Percentiles rank a stretch among this genome's conserved stretches.
Conservation (phyloP, 30 jellyfish, hydroid and myxozoan genomes). For the Aurelia aurita complex sp. Pacific region DNA sequence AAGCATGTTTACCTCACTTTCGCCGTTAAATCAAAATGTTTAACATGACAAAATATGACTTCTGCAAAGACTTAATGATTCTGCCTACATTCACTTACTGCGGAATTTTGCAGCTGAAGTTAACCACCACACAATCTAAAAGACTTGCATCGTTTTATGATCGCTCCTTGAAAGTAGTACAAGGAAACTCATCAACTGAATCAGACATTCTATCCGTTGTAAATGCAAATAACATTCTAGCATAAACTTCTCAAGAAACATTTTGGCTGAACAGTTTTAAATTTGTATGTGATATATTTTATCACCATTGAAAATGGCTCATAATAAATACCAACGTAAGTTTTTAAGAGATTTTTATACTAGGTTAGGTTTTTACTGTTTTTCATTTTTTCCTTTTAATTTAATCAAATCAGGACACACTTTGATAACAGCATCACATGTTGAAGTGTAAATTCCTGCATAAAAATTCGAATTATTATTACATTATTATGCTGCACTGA, state of each 20-base stretch:
- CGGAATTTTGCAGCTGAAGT: slow-evolving; percentile 2
- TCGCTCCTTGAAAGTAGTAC: background rate
- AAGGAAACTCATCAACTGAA: background rate
- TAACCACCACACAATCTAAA: background rate
- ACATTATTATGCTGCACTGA: too few species aligned
- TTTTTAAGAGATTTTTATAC: background rate
- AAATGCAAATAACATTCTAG: too few species aligned
- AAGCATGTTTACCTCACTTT: too few species aligned
- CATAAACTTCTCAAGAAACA: too few species aligned
- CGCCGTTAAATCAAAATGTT: too few species aligned
- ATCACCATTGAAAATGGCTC: background rate
- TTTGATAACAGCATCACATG: background rate
- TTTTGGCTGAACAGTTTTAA: too few species aligned
- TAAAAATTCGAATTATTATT: background rate
- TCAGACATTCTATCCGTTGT: too few species aligned
- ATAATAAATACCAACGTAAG: background rate
- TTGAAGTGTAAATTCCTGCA: slow-evolving; percentile 1
- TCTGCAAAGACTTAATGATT: too few species aligned
- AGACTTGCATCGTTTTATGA: background rate
- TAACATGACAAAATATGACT: too few species aligned
- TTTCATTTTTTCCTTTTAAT: background rate
- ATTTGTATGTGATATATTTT: too few species aligned
- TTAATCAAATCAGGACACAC: background rate
- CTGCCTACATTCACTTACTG: background rate
- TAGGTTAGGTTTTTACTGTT: slow-evolving; percentile 1